Evolutionary conservation across 2,797 vertebrate genomes (phyloP).

Genomic region (Smutsia gigantea): DNA sequence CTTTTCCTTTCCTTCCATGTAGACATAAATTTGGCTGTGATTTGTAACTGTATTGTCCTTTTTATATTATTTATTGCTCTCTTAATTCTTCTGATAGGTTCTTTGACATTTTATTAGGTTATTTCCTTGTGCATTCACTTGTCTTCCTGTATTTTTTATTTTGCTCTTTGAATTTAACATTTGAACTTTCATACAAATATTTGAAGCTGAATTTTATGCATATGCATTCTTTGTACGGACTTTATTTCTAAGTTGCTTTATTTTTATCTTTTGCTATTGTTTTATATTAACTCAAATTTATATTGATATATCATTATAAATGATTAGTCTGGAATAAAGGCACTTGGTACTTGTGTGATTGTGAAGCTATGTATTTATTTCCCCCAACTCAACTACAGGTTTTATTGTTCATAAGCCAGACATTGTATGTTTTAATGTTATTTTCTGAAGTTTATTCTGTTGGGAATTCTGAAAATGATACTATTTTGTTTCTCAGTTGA

Average conservation of each 20-base stretch:
- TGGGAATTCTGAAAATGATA: neutral
- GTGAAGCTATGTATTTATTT: neutral
- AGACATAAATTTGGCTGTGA: neutral
- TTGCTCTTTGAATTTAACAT: neutral
- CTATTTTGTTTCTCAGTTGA: neutral
- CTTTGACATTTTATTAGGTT: neutral
- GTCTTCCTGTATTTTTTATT: neutral
- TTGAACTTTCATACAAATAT: neutral
- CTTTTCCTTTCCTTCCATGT: constrained; percentile 5
- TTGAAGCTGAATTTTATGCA: constrained; percentile 41
- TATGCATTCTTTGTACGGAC: neutral
- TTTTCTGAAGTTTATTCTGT: neutral
- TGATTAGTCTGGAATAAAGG: neutral
- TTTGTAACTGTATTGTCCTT: neutral
- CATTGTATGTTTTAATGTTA: neutral
- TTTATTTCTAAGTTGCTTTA: constrained; percentile 24
- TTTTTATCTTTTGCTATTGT: neutral
- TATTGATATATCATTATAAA: neutral
- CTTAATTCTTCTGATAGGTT: neutral
- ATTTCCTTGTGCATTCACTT: neutral
- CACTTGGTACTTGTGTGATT: neutral
- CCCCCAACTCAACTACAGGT: neutral
- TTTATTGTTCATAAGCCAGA: neutral
- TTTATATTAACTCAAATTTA: constrained; percentile 4
- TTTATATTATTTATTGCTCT: neutral